Percentiles rank a stretch among this genome's conserved stretches.
Evolutionary conservation across 2,888 invertebrate genomes (phyloP).

Genomic region (Antheraea assamensis): DNA sequence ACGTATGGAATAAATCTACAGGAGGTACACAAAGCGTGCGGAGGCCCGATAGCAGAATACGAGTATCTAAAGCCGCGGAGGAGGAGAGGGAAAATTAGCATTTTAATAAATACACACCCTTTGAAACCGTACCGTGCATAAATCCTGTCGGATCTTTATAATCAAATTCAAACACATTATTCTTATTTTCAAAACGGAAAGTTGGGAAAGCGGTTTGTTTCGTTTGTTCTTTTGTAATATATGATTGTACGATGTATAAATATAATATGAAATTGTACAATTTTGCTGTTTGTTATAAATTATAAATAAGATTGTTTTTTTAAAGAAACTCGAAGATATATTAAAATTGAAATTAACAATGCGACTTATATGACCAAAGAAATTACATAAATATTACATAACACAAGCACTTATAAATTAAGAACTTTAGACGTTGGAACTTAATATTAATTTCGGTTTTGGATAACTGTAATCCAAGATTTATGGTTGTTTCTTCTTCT

Average conservation of each 20-base stretch:
- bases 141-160: conserved; percentile 78
- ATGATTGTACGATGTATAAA: conserved; percentile 14
- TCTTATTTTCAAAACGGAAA: conserved; percentile 68
- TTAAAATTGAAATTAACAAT: neutral
- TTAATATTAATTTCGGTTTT: too few species aligned
- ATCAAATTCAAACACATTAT: conserved; percentile 79
- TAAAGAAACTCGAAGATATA: neutral
- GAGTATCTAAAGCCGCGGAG: conserved; percentile 74
- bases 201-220: conserved; percentile 43
- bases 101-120: conserved; percentile 83
- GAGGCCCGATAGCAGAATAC: conserved; percentile 65
- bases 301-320: neutral
- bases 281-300: conserved; percentile 6
- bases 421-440: too few species aligned
- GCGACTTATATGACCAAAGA: neutral
- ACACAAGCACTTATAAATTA: neutral
- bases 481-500: too few species aligned
- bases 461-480: too few species aligned
- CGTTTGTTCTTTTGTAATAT: conserved; percentile 25
- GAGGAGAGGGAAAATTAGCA: conserved; percentile 76
- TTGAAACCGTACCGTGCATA: conserved; percentile 76
- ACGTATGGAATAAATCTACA: conserved; percentile 79
- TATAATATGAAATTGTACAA: neutral
- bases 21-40: conserved; percentile 79
- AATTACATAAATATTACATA: neutral